Conservation (phyloP, 2,113 vertebrate species). For the Otus sunia region DNA sequence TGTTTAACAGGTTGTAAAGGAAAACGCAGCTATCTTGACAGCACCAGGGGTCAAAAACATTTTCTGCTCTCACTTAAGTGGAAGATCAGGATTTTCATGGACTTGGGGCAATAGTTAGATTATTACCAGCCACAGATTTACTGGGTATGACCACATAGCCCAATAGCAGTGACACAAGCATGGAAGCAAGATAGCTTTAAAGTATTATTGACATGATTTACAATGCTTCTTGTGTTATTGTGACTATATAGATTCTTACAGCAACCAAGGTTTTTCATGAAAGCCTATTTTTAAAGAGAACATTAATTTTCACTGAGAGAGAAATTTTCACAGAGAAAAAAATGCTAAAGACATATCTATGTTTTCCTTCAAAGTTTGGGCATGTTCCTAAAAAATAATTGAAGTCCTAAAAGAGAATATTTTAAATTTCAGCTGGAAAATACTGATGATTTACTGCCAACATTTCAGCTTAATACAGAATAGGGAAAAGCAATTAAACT, state of each 20-base stretch:
- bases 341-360: not conserved
- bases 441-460: not conserved
- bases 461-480: not conserved
- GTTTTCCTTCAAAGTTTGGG: not conserved
- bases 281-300: not conserved
- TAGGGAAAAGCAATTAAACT: not conserved
- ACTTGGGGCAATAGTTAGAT: not conserved
- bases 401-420: not conserved
- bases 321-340: too few relatives aligned
- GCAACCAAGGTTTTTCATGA: not conserved
- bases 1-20: not conserved
- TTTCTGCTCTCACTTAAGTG: not conserved
- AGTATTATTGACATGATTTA: not conserved
- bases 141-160: not conserved
- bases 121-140: not conserved
- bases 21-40: not conserved
- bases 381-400: not conserved
- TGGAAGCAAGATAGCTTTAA: not conserved
- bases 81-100: not conserved
- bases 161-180: not conserved
- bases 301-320: not conserved
- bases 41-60: not conserved
- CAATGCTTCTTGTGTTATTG: not conserved
- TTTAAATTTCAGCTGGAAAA: not conserved
- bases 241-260: not conserved